A percentile compares a stretch with the other conserved stretches of the same genome.
Evolutionary conservation across 2,888 invertebrate genomes (phyloP).

Genomic region (Troides aeacus): DNA sequence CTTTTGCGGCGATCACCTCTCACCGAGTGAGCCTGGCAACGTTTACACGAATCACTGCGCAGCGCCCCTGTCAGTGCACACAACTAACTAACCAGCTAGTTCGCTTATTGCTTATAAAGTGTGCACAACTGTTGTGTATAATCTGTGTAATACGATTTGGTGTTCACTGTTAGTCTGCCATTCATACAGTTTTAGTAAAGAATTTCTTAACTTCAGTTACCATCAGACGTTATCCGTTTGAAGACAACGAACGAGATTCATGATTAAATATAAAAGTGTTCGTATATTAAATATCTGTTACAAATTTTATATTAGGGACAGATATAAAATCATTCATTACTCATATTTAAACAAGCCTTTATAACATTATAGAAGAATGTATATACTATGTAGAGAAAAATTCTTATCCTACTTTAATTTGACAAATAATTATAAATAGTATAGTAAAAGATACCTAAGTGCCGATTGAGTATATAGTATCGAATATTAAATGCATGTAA

Average conservation of each 20-base stretch:
- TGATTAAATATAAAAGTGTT: not conserved
- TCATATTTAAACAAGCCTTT: no score
- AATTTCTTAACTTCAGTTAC: not conserved
- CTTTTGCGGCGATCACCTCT: slow-evolving; percentile 59
- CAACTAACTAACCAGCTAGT: slow-evolving; percentile 37
- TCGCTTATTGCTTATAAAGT: slow-evolving; percentile 27
- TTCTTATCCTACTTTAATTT: no score
- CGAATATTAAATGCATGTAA: no score
- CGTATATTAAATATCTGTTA: not conserved
- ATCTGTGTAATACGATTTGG: slow-evolving; percentile 12
- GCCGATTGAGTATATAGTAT: no score
- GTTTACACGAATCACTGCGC: slow-evolving; percentile 68
- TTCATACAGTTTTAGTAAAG: not conserved
- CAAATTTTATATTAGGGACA: no score
- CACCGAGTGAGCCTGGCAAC: slow-evolving; percentile 57
- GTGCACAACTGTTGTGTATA: slow-evolving; percentile 19
- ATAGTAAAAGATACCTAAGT: no score
- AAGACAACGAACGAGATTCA: not conserved
- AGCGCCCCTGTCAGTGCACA: slow-evolving; percentile 47
- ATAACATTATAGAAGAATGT: no score
- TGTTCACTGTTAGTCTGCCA: not conserved
- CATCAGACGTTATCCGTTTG: not conserved
- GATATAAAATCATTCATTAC: no score
- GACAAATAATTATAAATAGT: no score
- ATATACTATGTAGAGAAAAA: no score